These are phyloP conservation scores for Enteromius unitaeniatus DNA, from an alignment of 2,797 vertebrate species.

Conservation along the genomic window DNA sequence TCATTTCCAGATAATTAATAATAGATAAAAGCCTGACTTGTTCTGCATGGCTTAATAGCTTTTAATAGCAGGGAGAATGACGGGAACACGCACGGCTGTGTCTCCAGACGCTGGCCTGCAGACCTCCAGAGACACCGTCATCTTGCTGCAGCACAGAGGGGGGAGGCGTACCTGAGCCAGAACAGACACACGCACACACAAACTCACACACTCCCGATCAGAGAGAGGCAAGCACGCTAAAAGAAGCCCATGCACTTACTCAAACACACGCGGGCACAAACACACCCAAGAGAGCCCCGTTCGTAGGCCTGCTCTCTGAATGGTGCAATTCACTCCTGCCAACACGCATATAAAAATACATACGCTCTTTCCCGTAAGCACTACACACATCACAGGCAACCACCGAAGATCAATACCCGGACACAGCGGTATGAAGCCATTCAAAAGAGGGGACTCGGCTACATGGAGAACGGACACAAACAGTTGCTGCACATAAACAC, in stretches of 20 bases:
- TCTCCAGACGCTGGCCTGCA: slow-evolving; percentile 59
- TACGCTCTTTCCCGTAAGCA: slow-evolving; percentile 46
- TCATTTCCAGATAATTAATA: slow-evolving; percentile 67
- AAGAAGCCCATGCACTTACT: slow-evolving; percentile 48
- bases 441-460: slow-evolving; percentile 23
- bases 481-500: background rate
- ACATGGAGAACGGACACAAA: background rate
- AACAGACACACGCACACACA: slow-evolving; percentile 24
- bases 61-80: slow-evolving; percentile 66
- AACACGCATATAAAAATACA: slow-evolving; percentile 45
- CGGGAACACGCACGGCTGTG: slow-evolving; percentile 57
- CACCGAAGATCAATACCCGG: slow-evolving; percentile 38
- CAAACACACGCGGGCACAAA: slow-evolving; percentile 50
- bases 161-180: slow-evolving; percentile 51
- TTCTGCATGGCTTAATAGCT: slow-evolving; percentile 66
- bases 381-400: slow-evolving; percentile 48
- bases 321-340: slow-evolving; percentile 35
- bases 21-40: slow-evolving; percentile 68
- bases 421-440: slow-evolving; percentile 29
- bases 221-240: slow-evolving; percentile 20
- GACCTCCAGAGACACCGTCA: slow-evolving; percentile 59
- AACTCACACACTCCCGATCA: slow-evolving; percentile 11
- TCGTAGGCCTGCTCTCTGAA: slow-evolving; percentile 44
- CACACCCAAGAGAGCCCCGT: slow-evolving; percentile 44
- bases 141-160: slow-evolving; percentile 60